Evolutionary conservation across 2,888 invertebrate species (phyloP).

Genomic region (Physocephala rufipes): DNA sequence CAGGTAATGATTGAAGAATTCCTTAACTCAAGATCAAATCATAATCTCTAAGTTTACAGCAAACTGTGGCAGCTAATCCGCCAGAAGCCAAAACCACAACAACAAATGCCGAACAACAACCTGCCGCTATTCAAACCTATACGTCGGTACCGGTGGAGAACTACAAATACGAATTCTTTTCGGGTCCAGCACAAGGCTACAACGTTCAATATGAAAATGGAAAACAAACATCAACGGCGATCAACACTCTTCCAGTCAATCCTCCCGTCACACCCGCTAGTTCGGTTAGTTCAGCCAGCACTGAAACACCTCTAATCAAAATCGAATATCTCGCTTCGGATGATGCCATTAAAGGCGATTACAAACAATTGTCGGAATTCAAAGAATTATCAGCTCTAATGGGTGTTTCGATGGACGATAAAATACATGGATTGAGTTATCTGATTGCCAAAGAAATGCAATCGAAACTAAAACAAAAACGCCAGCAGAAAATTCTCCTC

Average conservation of each 20-base stretch:
- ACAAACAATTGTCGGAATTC: conserved; percentile 57
- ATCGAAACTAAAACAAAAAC: conserved; percentile 50
- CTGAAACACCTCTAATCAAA: conserved; percentile 48
- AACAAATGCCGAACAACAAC: neutral
- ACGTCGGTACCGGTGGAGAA: conserved; percentile 46
- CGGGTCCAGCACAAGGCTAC: conserved; percentile 1
- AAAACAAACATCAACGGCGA: neutral
- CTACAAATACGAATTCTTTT: conserved; percentile 46
- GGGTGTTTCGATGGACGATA: conserved; percentile 67
- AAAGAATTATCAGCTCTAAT: conserved; percentile 66
- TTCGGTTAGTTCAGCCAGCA: neutral
- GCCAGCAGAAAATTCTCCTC: conserved; percentile 48
- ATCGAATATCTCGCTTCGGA: conserved; percentile 54
- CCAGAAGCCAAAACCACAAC: conserved; percentile 1
- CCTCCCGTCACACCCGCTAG: conserved; percentile 10
- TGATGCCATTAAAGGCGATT: conserved; percentile 52
- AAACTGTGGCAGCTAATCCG: conserved; percentile 31
- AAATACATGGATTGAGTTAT: conserved; percentile 68
- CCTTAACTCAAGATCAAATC: conserved; percentile 52
- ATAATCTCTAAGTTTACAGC: conserved; percentile 41
- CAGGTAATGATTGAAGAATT: conserved; percentile 47
- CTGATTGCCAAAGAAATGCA: conserved; percentile 65
- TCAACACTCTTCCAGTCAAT: no score
- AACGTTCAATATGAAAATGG: conserved; percentile 7
- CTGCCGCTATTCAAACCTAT: conserved; percentile 11